Percentiles rank a stretch among this genome's conserved stretches.
Conservation (phyloP, 2,888 invertebrate genomes). For the Ctenicera cuprea region DNA sequence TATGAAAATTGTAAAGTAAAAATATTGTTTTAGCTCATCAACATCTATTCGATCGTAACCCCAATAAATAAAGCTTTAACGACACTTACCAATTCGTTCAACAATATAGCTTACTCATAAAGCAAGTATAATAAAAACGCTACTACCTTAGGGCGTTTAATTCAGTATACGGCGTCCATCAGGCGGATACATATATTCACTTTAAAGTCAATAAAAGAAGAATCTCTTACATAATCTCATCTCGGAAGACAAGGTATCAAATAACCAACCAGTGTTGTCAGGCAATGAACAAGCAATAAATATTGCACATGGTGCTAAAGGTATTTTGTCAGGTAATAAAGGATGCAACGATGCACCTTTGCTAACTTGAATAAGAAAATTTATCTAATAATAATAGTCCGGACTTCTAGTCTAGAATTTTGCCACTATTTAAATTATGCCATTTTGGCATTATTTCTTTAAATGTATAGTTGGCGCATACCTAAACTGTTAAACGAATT, state of each 20-base stretch:
- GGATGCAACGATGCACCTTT: not conserved
- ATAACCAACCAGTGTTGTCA: conserved; percentile 38
- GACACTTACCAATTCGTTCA: not conserved
- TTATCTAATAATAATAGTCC: no score
- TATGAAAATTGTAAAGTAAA: no score
- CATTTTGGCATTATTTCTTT: no score
- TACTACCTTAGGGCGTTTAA: not conserved
- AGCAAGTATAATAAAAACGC: not conserved
- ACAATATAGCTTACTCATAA: not conserved
- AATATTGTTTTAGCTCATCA: no score
- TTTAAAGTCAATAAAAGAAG: conserved; percentile 40
- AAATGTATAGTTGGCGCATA: no score
- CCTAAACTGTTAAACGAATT: no score
- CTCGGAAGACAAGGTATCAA: conserved; percentile 43
- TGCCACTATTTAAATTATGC: no score
- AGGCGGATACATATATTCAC: conserved; percentile 46
- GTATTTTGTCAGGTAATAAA: conserved; percentile 17
- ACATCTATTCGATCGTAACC: no score
- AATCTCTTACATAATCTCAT: conserved; percentile 45
- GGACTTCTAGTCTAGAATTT: no score
- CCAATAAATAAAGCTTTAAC: no score
- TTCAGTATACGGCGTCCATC: conserved; percentile 11
- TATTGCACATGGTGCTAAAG: conserved; percentile 34
- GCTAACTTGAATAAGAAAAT: not conserved
- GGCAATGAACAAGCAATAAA: conserved; percentile 42